Percentiles rank a stretch among this genome's conserved stretches.
These are phyloP conservation scores for Eospalax fontanierii DNA, from an alignment of 2,797 vertebrate genomes.

Conservation along the genomic window DNA sequence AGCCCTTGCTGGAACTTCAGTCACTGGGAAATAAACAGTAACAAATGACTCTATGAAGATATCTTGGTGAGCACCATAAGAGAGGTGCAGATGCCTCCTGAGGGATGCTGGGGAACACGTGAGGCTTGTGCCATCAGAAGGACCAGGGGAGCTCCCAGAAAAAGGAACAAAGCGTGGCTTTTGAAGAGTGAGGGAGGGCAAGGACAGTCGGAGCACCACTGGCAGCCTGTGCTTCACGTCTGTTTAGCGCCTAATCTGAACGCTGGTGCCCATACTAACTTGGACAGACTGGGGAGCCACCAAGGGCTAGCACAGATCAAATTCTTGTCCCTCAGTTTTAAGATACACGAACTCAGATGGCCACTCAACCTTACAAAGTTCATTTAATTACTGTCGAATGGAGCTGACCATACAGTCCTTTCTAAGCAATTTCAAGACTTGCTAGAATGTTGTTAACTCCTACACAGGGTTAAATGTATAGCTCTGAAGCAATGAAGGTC, in stretches of 20 bases:
- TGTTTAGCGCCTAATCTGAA: background rate
- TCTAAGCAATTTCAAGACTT: background rate
- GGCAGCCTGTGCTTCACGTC: background rate
- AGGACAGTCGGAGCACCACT: too few relatives aligned
- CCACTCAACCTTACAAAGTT: background rate
- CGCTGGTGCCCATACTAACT: fast-evolving
- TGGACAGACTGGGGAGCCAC: fast-evolving
- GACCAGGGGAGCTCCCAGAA: background rate
- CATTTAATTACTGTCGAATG: fast-evolving
- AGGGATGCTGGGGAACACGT: too few relatives aligned
- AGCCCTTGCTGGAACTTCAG: too few relatives aligned
- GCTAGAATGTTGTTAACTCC: background rate
- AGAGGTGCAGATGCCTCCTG: too few relatives aligned
- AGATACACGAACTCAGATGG: too few relatives aligned
- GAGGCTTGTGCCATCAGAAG: too few relatives aligned
- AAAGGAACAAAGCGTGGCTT: background rate
- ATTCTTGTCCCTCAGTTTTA: background rate
- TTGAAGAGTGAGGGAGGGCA: background rate
- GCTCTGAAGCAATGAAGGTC: background rate
- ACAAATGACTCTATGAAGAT: too few relatives aligned
- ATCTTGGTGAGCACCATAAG: too few relatives aligned
- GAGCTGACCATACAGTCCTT: background rate
- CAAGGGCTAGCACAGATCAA: background rate
- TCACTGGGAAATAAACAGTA: too few relatives aligned
- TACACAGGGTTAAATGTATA: background rate